Conservation (phyloP, 2,113 vertebrate species). For the Otus sunia region DNA sequence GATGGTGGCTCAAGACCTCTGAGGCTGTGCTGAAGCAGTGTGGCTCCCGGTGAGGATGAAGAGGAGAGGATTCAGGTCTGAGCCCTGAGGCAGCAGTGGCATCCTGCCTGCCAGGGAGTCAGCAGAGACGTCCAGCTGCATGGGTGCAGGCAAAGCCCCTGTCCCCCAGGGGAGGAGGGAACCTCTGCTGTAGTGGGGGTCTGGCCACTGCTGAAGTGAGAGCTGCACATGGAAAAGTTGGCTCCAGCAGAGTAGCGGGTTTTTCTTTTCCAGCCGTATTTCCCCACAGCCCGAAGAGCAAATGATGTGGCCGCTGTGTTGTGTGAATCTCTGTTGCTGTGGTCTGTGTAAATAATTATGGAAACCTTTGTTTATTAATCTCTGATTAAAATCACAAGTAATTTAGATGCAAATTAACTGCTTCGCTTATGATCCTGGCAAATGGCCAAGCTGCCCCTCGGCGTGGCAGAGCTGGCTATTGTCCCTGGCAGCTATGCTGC, state of each 20-base stretch:
- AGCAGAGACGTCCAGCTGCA: not conserved
- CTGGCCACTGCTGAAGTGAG: not conserved
- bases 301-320: not conserved
- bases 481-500: not conserved
- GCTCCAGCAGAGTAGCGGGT: rapidly evolving
- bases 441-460: not conserved
- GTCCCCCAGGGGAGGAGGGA: not conserved
- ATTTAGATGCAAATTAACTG: slow-evolving; percentile 24
- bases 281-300: not conserved
- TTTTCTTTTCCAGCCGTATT: not conserved
- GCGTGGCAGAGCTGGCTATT: not conserved
- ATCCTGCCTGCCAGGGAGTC: not conserved
- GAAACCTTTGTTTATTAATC: slow-evolving; percentile 16
- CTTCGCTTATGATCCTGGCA: not conserved
- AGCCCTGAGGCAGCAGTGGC: not conserved
- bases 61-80: not conserved
- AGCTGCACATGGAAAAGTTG: not conserved
- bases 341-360: not conserved
- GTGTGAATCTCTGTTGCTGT: not conserved
- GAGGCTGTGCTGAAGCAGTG: not conserved
- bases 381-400: slow-evolving; percentile 19
- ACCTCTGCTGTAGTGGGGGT: rapidly evolving
- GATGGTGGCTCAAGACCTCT: not conserved
- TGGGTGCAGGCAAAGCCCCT: not conserved
- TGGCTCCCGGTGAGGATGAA: not conserved